Conservation (phyloP, 1,140 invertebrate species). For the Arctopsyche grandis region DNA sequence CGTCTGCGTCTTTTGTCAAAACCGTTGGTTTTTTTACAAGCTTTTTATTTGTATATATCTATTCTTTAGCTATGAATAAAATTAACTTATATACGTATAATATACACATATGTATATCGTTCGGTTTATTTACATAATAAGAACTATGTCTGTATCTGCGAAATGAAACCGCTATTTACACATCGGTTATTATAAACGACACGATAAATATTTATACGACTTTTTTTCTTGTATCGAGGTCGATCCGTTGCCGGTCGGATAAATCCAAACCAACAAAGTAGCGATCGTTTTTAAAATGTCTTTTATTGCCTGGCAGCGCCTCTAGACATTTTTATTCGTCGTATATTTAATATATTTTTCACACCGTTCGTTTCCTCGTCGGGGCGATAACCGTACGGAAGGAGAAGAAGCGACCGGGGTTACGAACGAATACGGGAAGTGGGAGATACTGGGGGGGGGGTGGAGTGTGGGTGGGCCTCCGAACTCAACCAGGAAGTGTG, state of each 20-base stretch:
- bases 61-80: too few species aligned
- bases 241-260: slow-evolving; percentile 7
- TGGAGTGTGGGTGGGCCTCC: neutral
- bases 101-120: too few species aligned
- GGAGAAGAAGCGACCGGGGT: slow-evolving; percentile 1
- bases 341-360: slow-evolving; percentile 47
- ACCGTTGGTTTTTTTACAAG: too few species aligned
- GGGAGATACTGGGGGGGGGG: neutral
- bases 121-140: neutral
- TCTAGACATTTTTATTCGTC: slow-evolving; percentile 43
- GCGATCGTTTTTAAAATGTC: slow-evolving; percentile 41
- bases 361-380: slow-evolving; percentile 42
- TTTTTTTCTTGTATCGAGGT: neutral
- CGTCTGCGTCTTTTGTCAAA: slow-evolving; percentile 28
- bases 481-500: neutral
- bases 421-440: neutral
- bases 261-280: slow-evolving; percentile 38
- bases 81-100: too few species aligned
- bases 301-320: slow-evolving; percentile 39
- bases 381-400: slow-evolving; percentile 37
- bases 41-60: neutral
- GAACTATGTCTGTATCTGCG: neutral
- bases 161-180: neutral
- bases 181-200: neutral
- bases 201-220: too few species aligned